These are phyloP conservation scores for Calyptommatus sinebrachiatus DNA, from an alignment of 2,113 vertebrate genomes.

Conservation along the genomic window DNA sequence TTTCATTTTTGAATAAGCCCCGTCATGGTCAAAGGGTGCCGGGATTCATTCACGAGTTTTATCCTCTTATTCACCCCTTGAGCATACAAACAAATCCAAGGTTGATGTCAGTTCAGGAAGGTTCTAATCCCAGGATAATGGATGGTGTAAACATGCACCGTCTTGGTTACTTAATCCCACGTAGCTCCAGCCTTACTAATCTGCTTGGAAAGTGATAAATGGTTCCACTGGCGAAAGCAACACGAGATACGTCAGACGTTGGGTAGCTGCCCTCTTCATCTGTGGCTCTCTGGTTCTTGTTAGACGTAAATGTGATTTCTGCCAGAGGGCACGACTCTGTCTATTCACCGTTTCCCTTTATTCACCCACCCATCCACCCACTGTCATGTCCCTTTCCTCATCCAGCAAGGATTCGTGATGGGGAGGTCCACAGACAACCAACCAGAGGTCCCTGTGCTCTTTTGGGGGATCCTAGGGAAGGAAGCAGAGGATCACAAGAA, in stretches of 20 bases:
- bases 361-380: too few relatives aligned
- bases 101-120: not conserved
- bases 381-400: not conserved
- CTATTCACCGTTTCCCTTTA: too few relatives aligned
- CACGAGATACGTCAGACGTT: slow-evolving; percentile 37
- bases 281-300: not conserved
- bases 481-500: too few relatives aligned
- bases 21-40: not conserved
- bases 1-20: not conserved
- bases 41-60: not conserved
- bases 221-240: slow-evolving; percentile 41
- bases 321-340: not conserved
- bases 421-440: not conserved
- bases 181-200: slow-evolving; percentile 6
- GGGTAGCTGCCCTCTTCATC: not conserved
- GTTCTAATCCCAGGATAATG: slow-evolving; percentile 4
- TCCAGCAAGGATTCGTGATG: not conserved
- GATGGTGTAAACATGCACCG: slow-evolving; percentile 8
- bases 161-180: slow-evolving; percentile 5
- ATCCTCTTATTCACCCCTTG: slow-evolving; percentile 5
- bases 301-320: not conserved
- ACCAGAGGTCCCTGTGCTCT: too few relatives aligned
- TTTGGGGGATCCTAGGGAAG: too few relatives aligned
- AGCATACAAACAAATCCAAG: slow-evolving; percentile 7
- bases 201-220: slow-evolving; percentile 47